Base-by-base conservation (phyloP, 1,140 invertebrate genomes). In the Drosophila lini region DNA sequence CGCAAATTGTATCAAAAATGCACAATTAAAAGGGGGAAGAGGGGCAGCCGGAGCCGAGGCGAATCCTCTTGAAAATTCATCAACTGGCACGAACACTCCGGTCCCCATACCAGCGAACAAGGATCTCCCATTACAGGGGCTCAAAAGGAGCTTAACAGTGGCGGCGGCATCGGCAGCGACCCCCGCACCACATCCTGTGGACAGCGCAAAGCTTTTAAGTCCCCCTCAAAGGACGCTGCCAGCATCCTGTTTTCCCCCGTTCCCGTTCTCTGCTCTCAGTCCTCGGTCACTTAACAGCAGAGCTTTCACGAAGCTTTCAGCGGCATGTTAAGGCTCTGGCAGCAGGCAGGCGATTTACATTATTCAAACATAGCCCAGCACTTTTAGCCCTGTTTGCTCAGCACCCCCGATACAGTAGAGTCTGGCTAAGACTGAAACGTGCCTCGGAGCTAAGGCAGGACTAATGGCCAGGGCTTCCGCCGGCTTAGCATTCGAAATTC, bases 131-230 rank as follows among this genome's bases (percentile, higher is more conserved):
- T 84, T 84, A 80, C 77, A 80, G 77, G 70, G 74, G 71, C 76
- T 75, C 81, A 71, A 65, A 50, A 42, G 60, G 61, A 74, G 77
- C 79, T 85, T 85, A 82, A 85, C 83, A 85, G 79, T 47, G 25
- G 63, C 41, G 34, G 40, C 47, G 28, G 22, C 13, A 22, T 31
- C 25, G 47, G 9, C 6, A 13, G 36, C 36, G 13, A 5, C 52
- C 47, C 38, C 32, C 71, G 41, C 44, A 57, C 78, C 80, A 86
- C 83, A 80, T 86, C 83, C 83, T 88, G 83, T 80, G 80, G 80
- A 88, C 83, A 88, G 59, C 67, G 61, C 64, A 88, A 88, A 88
- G 83, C 83, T 88, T 88, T 88, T 88, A 88, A 88, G 42, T 85
- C 83, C 58, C 75, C 78, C 61, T 67, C 65, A 67, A 69, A 69